phyloP scores from a whole-genome alignment of 2,888 invertebrate genomes.

The Hymenopus coronatus region DNA sequence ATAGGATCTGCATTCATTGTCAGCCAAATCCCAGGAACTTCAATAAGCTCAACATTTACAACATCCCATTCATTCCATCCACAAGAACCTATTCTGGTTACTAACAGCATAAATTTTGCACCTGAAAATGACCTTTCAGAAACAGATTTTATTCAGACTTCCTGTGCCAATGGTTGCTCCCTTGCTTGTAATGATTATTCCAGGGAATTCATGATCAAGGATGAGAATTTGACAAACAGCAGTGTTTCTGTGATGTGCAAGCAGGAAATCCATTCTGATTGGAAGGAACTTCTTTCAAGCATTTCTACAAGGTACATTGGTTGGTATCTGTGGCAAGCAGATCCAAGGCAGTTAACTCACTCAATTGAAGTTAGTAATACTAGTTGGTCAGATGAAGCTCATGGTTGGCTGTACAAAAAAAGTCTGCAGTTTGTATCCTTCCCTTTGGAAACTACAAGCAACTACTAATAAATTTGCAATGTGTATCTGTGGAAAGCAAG shows the following conservation, averaged over 20 bases:
- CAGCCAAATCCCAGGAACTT: conserved; percentile 40
- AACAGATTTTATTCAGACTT: not conserved
- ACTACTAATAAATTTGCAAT: not conserved
- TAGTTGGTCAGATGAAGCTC: not conserved
- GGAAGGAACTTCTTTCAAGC: not conserved
- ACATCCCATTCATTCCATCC: not conserved
- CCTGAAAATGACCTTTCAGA: not conserved
- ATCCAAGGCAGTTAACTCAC: not conserved
- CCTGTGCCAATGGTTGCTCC: not conserved
- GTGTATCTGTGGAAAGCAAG: too few species aligned
- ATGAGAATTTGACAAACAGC: not conserved
- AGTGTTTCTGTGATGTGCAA: not conserved
- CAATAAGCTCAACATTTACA: conserved; percentile 3
- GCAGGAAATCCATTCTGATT: not conserved
- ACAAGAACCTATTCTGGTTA: not conserved
- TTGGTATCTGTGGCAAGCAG: not conserved
- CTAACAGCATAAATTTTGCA: not conserved
- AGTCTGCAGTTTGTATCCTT: not conserved
- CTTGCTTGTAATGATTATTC: not conserved
- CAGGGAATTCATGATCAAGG: not conserved
- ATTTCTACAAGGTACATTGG: not conserved
- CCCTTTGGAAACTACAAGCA: not conserved
- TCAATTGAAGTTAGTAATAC: not conserved
- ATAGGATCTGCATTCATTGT: conserved; percentile 56
- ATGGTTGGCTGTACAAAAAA: not conserved